Evolutionary conservation across 2,113 vertebrate species (phyloP).

Genomic region (Falco punctatus): DNA sequence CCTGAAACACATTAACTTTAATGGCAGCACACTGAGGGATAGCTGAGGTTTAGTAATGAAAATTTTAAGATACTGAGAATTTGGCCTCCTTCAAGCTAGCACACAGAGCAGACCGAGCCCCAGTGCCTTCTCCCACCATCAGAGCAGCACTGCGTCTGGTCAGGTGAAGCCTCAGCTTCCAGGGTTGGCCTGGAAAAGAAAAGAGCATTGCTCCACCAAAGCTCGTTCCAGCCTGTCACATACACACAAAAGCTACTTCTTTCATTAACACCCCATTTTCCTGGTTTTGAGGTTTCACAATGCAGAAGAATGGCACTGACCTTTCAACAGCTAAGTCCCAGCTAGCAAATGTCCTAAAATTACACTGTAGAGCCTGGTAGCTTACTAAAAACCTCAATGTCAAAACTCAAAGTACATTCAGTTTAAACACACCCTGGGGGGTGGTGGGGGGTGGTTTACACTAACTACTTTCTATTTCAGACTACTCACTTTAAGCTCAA

Average conservation of each 20-base stretch:
- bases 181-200: neutral
- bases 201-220: neutral
- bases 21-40: neutral
- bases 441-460: slow-evolving; percentile 14
- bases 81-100: neutral
- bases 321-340: neutral
- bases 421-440: slow-evolving; percentile 56
- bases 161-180: neutral
- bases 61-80: neutral
- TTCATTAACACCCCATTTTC: neutral
- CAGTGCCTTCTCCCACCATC: neutral
- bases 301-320: neutral
- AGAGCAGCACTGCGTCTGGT: neutral
- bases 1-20: neutral
- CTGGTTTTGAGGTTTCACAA: neutral
- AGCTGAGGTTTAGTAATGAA: neutral
- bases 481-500: slow-evolving; percentile 53
- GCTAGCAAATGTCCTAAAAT: slow-evolving; percentile 1
- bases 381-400: slow-evolving; percentile 46
- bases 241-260: neutral
- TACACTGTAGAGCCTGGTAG: neutral
- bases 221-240: neutral
- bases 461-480: slow-evolving; percentile 68
- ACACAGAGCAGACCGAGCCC: neutral
- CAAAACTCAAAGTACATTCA: slow-evolving; percentile 58